Percentiles rank a stretch among this genome's conserved stretches.
These are phyloP conservation scores for Anguilla pacifica DNA, from an alignment of 2,797 vertebrate species.

Conservation along the genomic window DNA sequence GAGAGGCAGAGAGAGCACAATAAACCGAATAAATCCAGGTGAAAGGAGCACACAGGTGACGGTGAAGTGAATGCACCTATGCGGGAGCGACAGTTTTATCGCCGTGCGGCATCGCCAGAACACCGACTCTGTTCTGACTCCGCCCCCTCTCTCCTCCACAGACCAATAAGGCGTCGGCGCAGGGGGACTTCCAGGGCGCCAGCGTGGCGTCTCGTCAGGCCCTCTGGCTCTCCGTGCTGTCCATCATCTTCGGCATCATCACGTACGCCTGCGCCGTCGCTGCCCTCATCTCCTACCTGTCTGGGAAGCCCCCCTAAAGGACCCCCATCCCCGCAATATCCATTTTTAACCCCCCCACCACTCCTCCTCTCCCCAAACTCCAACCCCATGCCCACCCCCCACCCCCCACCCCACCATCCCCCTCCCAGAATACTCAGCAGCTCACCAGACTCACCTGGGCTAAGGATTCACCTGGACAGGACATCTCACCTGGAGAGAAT, in stretches of 20 bases:
- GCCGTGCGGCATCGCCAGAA: conserved; percentile 5
- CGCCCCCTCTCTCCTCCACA: conserved; percentile 50
- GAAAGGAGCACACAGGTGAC: not conserved
- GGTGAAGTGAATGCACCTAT: conserved; percentile 36
- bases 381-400: not conserved
- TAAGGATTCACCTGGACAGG: not conserved
- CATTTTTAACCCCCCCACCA: not conserved
- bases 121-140: conserved; percentile 23
- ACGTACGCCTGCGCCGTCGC: conserved; percentile 82
- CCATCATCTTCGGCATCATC: conserved; percentile 84
- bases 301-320: conserved; percentile 80
- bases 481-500: not conserved
- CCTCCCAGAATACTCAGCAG: not conserved
- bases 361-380: not conserved
- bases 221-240: conserved; percentile 83
- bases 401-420: not conserved
- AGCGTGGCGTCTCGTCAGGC: conserved; percentile 80
- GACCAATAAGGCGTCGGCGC: conserved; percentile 86
- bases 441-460: not conserved
- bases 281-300: conserved; percentile 83
- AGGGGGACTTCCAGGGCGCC: conserved; percentile 82
- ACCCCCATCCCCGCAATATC: not conserved
- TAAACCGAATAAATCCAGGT: not conserved
- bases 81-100: conserved; percentile 37
- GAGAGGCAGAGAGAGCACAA: not conserved